Percentiles rank a stretch among this genome's conserved stretches.
Conservation (phyloP, 2,888 invertebrate species). For the Eupeodes luniger region DNA sequence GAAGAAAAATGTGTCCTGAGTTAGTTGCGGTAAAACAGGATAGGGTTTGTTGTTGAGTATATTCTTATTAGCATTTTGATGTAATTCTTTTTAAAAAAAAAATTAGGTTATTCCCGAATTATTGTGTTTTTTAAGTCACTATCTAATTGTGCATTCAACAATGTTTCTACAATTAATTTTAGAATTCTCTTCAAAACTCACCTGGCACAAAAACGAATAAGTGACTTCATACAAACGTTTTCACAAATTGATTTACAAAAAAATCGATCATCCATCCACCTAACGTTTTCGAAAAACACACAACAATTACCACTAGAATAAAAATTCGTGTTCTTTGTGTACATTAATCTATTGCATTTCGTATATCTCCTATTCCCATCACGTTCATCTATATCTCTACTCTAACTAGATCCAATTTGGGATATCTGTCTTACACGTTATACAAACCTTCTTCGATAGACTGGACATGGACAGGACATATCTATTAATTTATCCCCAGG, state of each 20-base stretch:
- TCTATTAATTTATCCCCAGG: conserved; percentile 53
- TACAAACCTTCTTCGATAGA: conserved; percentile 14
- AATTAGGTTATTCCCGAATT: too few species aligned
- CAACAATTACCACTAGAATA: conserved; percentile 33
- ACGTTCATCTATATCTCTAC: conserved; percentile 71
- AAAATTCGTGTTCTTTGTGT: conserved; percentile 27
- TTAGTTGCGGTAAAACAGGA: too few species aligned
- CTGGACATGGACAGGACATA: conserved; percentile 19
- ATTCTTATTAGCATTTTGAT: too few species aligned
- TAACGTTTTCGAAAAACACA: conserved; percentile 30
- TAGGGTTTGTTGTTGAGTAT: too few species aligned
- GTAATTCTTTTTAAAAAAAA: too few species aligned
- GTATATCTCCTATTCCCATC: conserved; percentile 71
- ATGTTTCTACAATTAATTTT: too few species aligned
- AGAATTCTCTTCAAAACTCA: too few species aligned
- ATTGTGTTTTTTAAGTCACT: too few species aligned
- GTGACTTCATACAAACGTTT: too few species aligned
- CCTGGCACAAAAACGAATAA: too few species aligned
- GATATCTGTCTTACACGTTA: conserved; percentile 69
- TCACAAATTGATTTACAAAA: not conserved
- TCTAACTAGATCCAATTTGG: conserved; percentile 71
- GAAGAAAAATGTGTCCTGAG: too few species aligned
- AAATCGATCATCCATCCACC: conserved; percentile 45
- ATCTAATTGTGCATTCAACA: too few species aligned
- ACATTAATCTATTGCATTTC: conserved; percentile 46